These are phyloP conservation scores for Barypeithes pellucidus DNA, from an alignment of 2,888 invertebrate species.

Conservation along the genomic window DNA sequence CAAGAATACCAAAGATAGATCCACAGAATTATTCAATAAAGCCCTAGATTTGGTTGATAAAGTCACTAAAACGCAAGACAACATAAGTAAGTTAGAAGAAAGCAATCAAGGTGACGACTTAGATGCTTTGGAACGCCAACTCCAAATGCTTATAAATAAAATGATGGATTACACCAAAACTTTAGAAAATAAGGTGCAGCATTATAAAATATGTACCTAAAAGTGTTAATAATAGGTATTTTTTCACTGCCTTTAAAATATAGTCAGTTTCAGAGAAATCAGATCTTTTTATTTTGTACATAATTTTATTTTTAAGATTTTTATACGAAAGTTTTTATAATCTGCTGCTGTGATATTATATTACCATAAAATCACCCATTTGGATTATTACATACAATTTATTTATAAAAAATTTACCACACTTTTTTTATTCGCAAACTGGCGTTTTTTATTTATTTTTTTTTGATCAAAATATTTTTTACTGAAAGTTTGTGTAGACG, in stretches of 20 bases:
- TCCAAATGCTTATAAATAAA: constrained; percentile 76
- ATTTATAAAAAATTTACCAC: constrained; percentile 22
- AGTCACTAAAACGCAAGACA: constrained; percentile 65
- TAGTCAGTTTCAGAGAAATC: constrained; percentile 42
- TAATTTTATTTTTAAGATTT: constrained; percentile 38
- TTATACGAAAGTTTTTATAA: constrained; percentile 38
- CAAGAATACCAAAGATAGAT: constrained; percentile 84
- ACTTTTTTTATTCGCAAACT: background rate
- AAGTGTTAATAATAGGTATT: constrained; percentile 28
- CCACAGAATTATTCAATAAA: constrained; percentile 83
- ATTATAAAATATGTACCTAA: constrained; percentile 75
- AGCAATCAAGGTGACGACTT: constrained; percentile 68
- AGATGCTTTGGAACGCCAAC: constrained; percentile 74
- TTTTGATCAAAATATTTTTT: constrained; percentile 22
- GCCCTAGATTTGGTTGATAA: constrained; percentile 85
- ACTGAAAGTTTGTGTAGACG: constrained; percentile 18
- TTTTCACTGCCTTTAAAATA: constrained; percentile 44
- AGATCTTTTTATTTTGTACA: constrained; percentile 34
- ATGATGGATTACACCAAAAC: constrained; percentile 77
- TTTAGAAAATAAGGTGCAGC: constrained; percentile 76
- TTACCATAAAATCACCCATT: constrained; percentile 39
- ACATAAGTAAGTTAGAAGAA: constrained; percentile 65
- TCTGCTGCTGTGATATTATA: constrained; percentile 49
- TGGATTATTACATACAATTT: constrained; percentile 17
- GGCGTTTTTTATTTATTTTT: constrained; percentile 38